Conservation (phyloP, 2,797 vertebrate species). For the Anolis apletophallus region DNA sequence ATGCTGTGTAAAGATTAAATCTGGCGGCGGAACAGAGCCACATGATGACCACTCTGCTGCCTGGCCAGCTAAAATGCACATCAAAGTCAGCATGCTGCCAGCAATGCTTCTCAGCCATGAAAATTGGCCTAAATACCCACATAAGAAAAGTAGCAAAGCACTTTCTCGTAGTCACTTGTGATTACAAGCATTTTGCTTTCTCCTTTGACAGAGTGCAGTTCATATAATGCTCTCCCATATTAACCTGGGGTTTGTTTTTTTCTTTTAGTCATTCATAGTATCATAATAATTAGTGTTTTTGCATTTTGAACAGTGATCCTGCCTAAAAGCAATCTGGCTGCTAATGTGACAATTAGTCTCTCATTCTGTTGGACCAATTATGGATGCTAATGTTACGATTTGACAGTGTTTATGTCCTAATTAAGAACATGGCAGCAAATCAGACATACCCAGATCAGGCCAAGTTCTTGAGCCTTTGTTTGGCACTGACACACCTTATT, state of each 20-base stretch:
- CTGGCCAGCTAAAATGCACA: background rate
- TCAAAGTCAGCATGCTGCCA: background rate
- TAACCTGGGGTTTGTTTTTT: constrained; percentile 42
- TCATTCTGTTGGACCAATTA: constrained; percentile 73
- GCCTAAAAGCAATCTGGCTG: constrained; percentile 64
- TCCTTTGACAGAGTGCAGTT: constrained; percentile 55
- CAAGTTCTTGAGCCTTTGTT: constrained; percentile 55
- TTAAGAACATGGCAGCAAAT: constrained; percentile 70
- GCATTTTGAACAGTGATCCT: constrained; percentile 64
- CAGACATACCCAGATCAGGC: constrained; percentile 51
- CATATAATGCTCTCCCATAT: constrained; percentile 55
- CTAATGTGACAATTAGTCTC: constrained; percentile 73
- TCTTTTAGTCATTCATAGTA: constrained; percentile 43
- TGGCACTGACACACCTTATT: constrained; percentile 41
- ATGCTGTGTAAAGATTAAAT: background rate
- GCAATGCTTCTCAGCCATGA: constrained; percentile 8
- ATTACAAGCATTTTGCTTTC: constrained; percentile 53
- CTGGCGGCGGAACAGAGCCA: background rate
- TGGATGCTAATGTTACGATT: constrained; percentile 73
- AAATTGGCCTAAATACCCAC: constrained; percentile 15
- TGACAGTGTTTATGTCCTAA: constrained; percentile 72
- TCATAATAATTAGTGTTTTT: constrained; percentile 69
- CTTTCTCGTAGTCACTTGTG: constrained; percentile 56
- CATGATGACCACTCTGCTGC: background rate
- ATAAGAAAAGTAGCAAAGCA: constrained; percentile 63